A percentile compares a stretch with the other conserved stretches of the same genome.
These are phyloP conservation scores for Hipparchia sbordonii DNA, from an alignment of 2,888 invertebrate species.

Conservation along the genomic window DNA sequence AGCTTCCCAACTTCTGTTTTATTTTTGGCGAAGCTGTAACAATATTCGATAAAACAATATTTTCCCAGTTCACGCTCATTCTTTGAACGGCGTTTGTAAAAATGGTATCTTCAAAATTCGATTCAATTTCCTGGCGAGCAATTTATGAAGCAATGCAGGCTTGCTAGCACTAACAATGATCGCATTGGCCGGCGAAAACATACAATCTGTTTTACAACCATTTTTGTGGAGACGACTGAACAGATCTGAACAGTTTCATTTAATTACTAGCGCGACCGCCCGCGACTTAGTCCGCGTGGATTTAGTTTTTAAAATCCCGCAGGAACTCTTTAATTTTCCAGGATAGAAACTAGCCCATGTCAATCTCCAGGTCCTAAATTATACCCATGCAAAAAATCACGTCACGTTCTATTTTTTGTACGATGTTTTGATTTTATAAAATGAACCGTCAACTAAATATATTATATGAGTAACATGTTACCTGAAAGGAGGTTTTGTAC, in stretches of 20 bases:
- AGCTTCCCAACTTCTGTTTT: slow-evolving; percentile 6
- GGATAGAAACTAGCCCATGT: too few species aligned
- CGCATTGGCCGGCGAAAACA: slow-evolving; percentile 48
- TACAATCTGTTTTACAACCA: slow-evolving; percentile 49
- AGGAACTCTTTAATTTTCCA: too few species aligned
- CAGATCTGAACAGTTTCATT: neutral
- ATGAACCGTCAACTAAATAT: too few species aligned
- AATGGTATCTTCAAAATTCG: slow-evolving; percentile 38
- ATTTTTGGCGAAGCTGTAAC: slow-evolving; percentile 1
- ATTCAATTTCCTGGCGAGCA: slow-evolving; percentile 41
- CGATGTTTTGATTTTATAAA: too few species aligned
- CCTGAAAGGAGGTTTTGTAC: slow-evolving; percentile 14
- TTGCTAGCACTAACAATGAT: slow-evolving; percentile 51
- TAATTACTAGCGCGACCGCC: neutral
- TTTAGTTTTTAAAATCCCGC: too few species aligned
- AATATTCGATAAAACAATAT: slow-evolving; percentile 29
- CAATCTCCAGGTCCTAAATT: too few species aligned
- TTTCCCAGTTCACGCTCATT: slow-evolving; percentile 26
- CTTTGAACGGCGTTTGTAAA: slow-evolving; percentile 31
- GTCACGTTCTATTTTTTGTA: too few species aligned
- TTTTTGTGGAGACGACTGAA: neutral
- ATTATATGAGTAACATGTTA: slow-evolving; percentile 3
- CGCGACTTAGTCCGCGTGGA: too few species aligned
- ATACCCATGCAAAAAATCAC: too few species aligned
- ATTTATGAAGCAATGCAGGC: slow-evolving; percentile 44